A percentile compares a stretch with the other conserved stretches of the same genome.
Conservation (phyloP, 2,888 invertebrate genomes). For the Hydrotaea diabolus region DNA sequence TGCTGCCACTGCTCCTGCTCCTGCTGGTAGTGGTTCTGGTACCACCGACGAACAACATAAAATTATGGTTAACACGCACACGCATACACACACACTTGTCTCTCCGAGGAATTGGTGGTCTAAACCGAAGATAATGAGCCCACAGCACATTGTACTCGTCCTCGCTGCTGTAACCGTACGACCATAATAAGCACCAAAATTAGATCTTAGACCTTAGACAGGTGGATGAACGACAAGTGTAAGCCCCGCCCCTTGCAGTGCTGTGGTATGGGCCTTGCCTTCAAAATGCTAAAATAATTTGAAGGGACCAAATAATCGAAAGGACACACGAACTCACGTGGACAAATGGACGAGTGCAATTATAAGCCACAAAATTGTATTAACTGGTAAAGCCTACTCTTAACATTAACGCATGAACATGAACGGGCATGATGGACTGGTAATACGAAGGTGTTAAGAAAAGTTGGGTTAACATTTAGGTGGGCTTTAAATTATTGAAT, state of each 20-base stretch:
- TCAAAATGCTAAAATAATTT: constrained; percentile 28
- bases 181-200: constrained; percentile 62
- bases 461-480: not conserved
- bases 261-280: not conserved
- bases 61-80: constrained; percentile 52
- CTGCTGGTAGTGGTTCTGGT: not conserved
- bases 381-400: constrained; percentile 61
- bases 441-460: not conserved
- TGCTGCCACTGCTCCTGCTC: constrained; percentile 1
- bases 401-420: constrained; percentile 31
- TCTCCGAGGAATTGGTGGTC: constrained; percentile 39
- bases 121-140: constrained; percentile 54
- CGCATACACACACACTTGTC: not conserved
- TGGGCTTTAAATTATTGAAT: no score
- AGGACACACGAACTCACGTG: not conserved
- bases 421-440: not conserved
- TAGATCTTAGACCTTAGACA: constrained; percentile 56
- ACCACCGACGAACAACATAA: constrained; percentile 32
- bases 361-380: constrained; percentile 65
- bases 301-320: constrained; percentile 16
- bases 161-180: constrained; percentile 49
- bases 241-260: not conserved
- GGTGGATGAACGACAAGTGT: not conserved
- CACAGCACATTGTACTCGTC: not conserved
- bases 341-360: constrained; percentile 35